Base-by-base conservation (phyloP, 2,113 vertebrate genomes). In the Narcine bancroftii region DNA sequence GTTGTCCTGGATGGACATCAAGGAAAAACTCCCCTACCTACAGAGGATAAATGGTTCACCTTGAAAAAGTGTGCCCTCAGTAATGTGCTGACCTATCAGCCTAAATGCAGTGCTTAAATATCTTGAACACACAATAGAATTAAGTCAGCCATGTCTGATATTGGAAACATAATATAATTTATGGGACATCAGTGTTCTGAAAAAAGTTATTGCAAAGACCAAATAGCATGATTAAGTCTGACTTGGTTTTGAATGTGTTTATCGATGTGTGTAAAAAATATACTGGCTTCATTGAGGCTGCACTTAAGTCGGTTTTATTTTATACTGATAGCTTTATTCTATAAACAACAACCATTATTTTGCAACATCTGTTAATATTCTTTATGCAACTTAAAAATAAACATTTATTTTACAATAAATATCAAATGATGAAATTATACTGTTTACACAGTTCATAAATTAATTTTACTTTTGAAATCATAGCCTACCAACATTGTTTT, bases 351-450 rank as follows among this genome's bases (percentile, higher is more conserved):
- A 69, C 89, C 65, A 91, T 45, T 91, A 91, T 66, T 91, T 91
- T 91, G 89, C 89, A 91, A 91, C 63, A 71, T 91, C 69, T 71
- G 89, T 69, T 91, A 91, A 91, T 91, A 91, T 91, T 39, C 87
- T 63, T 91, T 91, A 91, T 91, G 65, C 89, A 91, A 91, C 89
- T 91, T 36, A 91, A 91, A 91, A 91, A 91, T 91, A 91, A 91
- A 91, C 89, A 91, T 91, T 71, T 91, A 69, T 91, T 91, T 91
- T 91, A 69, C 65, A 91, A 91, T 91, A 91, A 91, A 91, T 91
- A 91, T 91, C 42, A 91, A 91, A 91, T 71, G 89, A 71, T 91
- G 63, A 91, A 91, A 69, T 91, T 69, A 91, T 91, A 91, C 89
- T 47, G 89, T 91, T 91, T 91, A 91, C 89, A 69, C 63, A 45